Evolutionary conservation across 2,113 vertebrate species (phyloP).

Genomic region (Rafetus swinhoei): DNA sequence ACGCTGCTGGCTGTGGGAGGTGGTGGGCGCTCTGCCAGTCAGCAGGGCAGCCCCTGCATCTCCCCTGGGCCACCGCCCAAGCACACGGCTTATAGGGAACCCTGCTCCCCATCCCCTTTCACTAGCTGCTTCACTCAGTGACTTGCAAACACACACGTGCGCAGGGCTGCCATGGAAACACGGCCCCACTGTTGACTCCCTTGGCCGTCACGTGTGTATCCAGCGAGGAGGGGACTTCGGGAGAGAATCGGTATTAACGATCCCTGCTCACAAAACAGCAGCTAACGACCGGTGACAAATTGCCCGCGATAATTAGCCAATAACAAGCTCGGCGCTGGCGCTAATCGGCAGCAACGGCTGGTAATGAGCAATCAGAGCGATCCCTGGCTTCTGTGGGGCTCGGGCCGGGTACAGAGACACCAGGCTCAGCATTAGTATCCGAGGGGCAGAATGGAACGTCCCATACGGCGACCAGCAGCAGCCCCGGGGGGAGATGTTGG

Average conservation of each 20-base stretch:
- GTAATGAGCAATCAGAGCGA: background rate
- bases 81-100: too few species aligned
- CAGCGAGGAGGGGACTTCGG: background rate
- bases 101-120: background rate
- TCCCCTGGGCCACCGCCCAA: too few species aligned
- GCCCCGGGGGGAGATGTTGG: background rate
- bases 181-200: background rate
- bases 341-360: background rate
- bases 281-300: fast-evolving
- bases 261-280: background rate
- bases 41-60: too few species aligned
- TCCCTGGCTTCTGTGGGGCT: background rate
- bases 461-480: too few species aligned
- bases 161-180: background rate
- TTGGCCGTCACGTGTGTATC: too few species aligned
- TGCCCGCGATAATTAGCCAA: fast-evolving
- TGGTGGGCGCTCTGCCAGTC: too few species aligned
- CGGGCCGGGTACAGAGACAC: background rate
- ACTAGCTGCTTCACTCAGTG: too few species aligned
- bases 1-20: too few species aligned
- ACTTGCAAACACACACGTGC: background rate
- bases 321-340: fast-evolving
- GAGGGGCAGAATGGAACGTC: background rate
- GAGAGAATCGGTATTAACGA: background rate
- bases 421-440: background rate